Conservation (phyloP, 2,888 invertebrate genomes). For the Diaperis boleti region DNA sequence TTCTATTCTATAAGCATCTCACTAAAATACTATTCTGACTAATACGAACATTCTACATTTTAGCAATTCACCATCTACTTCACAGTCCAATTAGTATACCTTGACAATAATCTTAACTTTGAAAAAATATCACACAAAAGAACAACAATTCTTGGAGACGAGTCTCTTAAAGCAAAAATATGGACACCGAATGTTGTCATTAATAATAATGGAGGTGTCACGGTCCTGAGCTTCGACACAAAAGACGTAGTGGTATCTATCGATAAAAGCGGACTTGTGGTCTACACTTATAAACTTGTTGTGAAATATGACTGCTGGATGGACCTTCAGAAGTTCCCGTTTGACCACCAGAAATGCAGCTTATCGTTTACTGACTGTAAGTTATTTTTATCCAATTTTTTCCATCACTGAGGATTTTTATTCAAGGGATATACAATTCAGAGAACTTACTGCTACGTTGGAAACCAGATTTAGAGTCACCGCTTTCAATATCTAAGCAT, state of each 20-base stretch:
- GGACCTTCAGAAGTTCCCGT: slow-evolving; percentile 88
- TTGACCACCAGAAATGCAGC: slow-evolving; percentile 86
- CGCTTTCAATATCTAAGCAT: too few species aligned
- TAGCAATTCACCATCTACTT: slow-evolving; percentile 89
- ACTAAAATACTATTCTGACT: too few species aligned
- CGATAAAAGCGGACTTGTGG: slow-evolving; percentile 83
- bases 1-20: too few species aligned
- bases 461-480: too few species aligned
- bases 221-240: slow-evolving; percentile 82
- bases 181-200: slow-evolving; percentile 90
- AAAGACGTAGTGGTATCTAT: slow-evolving; percentile 85
- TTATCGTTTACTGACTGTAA: slow-evolving; percentile 86
- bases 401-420: slow-evolving; percentile 36
- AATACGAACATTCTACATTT: too few species aligned
- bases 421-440: slow-evolving; percentile 83
- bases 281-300: slow-evolving; percentile 83
- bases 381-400: slow-evolving; percentile 60
- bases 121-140: slow-evolving; percentile 76
- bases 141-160: slow-evolving; percentile 78
- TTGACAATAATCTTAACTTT: slow-evolving; percentile 80
- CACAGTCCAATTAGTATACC: slow-evolving; percentile 82
- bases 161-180: slow-evolving; percentile 76
- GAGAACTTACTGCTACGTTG: slow-evolving; percentile 81
- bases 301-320: slow-evolving; percentile 88
- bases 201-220: slow-evolving; percentile 81